Percentiles rank a stretch among this genome's conserved stretches.
Evolutionary conservation across 2,888 invertebrate species (phyloP).

Genomic region (Xanthia togata): DNA sequence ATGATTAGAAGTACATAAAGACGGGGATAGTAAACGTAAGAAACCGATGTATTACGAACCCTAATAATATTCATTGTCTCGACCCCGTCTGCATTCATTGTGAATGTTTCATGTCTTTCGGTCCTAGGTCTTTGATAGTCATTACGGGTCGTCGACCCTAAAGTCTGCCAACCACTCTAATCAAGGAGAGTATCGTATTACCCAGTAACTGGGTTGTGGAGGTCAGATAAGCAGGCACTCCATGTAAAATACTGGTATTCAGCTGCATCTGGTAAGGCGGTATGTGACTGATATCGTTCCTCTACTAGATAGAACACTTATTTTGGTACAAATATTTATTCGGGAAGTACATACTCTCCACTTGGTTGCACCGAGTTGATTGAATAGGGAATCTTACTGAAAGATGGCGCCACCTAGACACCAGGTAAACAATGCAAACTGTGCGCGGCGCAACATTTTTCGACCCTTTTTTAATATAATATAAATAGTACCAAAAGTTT

Average conservation of each 20-base stretch:
- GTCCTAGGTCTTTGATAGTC: neutral
- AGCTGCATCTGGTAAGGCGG: neutral
- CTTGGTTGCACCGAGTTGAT: neutral
- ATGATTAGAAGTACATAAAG: constrained; percentile 28
- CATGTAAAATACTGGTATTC: neutral
- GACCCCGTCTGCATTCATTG: too few relatives aligned
- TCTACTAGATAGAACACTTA: constrained; percentile 26
- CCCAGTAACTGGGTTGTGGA: too few relatives aligned
- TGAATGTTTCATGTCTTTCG: neutral
- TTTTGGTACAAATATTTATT: constrained; percentile 24
- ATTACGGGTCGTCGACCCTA: neutral
- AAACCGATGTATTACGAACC: too few relatives aligned
- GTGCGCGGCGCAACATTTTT: neutral
- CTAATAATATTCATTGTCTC: too few relatives aligned
- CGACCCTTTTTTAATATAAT: too few relatives aligned
- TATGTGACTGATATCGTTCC: neutral
- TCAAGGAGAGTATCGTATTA: neutral
- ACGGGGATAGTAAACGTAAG: too few relatives aligned
- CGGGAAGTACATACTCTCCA: neutral
- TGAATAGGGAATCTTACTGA: neutral
- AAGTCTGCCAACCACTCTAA: neutral
- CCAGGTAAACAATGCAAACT: neutral
- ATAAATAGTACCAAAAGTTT: neutral
- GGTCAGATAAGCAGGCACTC: too few relatives aligned
- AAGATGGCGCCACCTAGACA: neutral